Base-by-base conservation (phyloP, 2,888 invertebrate genomes). In the Nasonovia ribisnigri region DNA sequence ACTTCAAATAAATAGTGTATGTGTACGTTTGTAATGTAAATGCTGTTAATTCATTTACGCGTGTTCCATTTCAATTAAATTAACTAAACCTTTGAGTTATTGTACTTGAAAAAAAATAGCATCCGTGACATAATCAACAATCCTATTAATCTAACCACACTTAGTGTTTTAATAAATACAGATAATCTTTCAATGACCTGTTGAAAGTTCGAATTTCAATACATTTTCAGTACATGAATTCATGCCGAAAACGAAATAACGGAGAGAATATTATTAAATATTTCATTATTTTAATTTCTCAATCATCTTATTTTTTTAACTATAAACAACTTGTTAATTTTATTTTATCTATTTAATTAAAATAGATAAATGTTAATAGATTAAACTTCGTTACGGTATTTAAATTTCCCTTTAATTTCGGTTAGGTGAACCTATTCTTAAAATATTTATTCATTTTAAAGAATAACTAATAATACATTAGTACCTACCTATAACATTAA, bases 21-120 rank as follows among this genome's bases (percentile, higher is more conserved):
- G 88, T 43, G 10, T 54, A 42, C 26, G 51, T 51, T 29, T 84
- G 16, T 84, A 84, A 20, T 57, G 24, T 91, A 84, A 91, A 91
- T 86, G 43, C 24, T 43, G n/a, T 16, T 91, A 46, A 86, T 91
- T 91, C n/a, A 46, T 91, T 57, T 91, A 92, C 36, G 26, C 43
- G 24, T 29, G 60, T 60, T 60, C 8, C 24, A 36, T 86, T 91
- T 36, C 57, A 86, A 91, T 86, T 91, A 29, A 26, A 57, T 91
- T 84, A 91, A 13, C 20, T 11, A n/a, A 36, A 42, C 54, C 54
- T 84, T 84, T 91, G 54, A 54, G 43, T n/a, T 42, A 51, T 91
- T 91, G 26, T 77, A 84, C 29, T 91, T 84, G 16, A 11, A 29
- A 54, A 51, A 29, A 90, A 54, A 84, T 91, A 91, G 26, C 54